Evolutionary conservation across 2,888 invertebrate species (phyloP), one percentile per base, ranked within the genome.

Genomic region (Poecilobothrus nobilitatus): DNA sequence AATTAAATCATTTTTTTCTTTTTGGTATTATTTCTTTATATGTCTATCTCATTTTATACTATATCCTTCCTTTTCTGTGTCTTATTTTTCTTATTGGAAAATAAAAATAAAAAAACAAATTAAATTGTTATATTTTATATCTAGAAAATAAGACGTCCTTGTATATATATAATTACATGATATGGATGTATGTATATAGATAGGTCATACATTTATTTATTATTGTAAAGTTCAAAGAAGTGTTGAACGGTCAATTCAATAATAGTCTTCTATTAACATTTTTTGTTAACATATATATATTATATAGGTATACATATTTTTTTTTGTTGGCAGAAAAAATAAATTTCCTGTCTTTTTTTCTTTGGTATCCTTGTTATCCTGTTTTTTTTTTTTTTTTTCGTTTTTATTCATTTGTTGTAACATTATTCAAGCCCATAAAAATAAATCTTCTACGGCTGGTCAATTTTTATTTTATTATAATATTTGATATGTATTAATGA

Each of bases 221-320:
- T 37, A 7, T 3, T 37, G 7, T 37, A 53, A 8, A 53, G 53
- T 53, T 53, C 53, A 53, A 53, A 53, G 1, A 53, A 53, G 53
- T 53, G 53, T 53, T 53, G 53, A 53, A 53, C 53, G 53, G 53
- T 53, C 53, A 53, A 53, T 53, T 18, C 18, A 53, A 53, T 53
- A 53, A 53, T 53, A 53, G 53, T 53, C 53, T 8, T 15, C 53
- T 53, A 53, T 53, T 53, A 53, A 53, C 53, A 53, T 53, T 53
- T 53, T n/a, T 27, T 27, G 3, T 27, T 27, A 27, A 27, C 5
- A 27, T 27, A 27, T 27, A 27, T 27, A 27, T 27, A 27, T 27
- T 27, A 27, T 27, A 27, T 27, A 27, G 2, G 27, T 27, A 27
- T 27, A 27, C 27, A n/a, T n/a, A n/a, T n/a, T n/a, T 27, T 27